A percentile compares a stretch with the other conserved stretches of the same genome.
Conservation (phyloP, 2,797 vertebrate genomes). For the Danio tinwini region DNA sequence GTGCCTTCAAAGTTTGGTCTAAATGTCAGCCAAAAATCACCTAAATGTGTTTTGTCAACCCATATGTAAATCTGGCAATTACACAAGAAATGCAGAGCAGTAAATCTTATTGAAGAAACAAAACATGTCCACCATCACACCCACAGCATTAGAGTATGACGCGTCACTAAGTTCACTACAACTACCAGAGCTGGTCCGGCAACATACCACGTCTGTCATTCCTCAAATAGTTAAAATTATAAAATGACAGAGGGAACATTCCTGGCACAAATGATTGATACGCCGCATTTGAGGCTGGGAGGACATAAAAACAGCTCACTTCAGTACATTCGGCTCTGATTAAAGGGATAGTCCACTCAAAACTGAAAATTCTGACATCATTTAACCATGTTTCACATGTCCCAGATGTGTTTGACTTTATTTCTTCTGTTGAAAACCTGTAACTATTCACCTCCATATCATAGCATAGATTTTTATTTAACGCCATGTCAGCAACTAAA, state of each 20-base stretch:
- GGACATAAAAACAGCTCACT: neutral
- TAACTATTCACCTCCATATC: too few species aligned
- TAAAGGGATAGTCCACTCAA: too few species aligned
- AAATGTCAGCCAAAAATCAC: too few species aligned
- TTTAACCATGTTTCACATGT: too few species aligned
- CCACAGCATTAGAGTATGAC: constrained; percentile 14
- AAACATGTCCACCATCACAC: constrained; percentile 4
- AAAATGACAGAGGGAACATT: constrained; percentile 47
- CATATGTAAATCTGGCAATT: neutral
- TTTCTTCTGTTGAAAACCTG: too few species aligned
- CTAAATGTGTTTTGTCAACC: neutral
- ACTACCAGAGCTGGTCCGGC: constrained; percentile 43
- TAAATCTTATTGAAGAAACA: neutral
- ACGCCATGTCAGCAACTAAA: too few species aligned
- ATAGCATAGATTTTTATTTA: too few species aligned
- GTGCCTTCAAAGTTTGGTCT: too few species aligned
- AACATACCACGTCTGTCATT: constrained; percentile 55
- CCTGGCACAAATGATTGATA: neutral
- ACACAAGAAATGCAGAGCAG: neutral
- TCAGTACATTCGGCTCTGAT: neutral
- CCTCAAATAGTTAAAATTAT: constrained; percentile 49
- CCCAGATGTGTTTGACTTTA: too few species aligned
- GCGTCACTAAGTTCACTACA: neutral
- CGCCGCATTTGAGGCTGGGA: neutral
- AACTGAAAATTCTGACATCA: too few species aligned